A percentile compares a stretch with the other conserved stretches of the same genome.
phyloP scores from a whole-genome alignment of 2,797 vertebrate species.

The Geotrypetes seraphini region DNA sequence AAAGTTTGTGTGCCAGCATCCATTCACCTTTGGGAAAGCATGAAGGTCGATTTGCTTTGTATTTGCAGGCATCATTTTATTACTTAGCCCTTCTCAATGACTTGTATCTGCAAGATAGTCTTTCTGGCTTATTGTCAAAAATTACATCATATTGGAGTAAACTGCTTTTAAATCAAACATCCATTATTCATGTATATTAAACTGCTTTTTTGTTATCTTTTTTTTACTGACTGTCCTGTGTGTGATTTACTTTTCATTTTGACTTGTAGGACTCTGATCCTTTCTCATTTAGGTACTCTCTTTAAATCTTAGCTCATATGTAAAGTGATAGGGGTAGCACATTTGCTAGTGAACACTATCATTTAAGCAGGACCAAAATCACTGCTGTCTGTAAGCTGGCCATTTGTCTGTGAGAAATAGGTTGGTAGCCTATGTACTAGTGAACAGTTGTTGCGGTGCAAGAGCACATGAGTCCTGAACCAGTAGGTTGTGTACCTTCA shows the following conservation, averaged over 20 bases:
- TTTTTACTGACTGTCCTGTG: slow-evolving; percentile 44
- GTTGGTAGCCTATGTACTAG: too few relatives aligned
- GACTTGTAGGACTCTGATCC: slow-evolving; percentile 31
- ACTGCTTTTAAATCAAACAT: slow-evolving; percentile 70
- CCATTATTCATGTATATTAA: slow-evolving; percentile 72
- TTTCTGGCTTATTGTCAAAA: slow-evolving; percentile 80
- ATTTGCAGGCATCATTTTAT: slow-evolving; percentile 24
- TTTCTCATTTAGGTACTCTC: slow-evolving; percentile 29
- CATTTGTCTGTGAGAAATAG: too few relatives aligned
- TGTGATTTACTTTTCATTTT: slow-evolving; percentile 50
- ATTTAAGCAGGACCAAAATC: too few relatives aligned
- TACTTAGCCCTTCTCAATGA: slow-evolving; percentile 59
- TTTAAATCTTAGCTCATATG: slow-evolving; percentile 55
- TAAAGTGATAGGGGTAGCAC: slow-evolving; percentile 40
- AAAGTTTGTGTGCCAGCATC: slow-evolving; percentile 25
- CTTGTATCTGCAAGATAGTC: slow-evolving; percentile 73
- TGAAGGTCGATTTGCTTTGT: slow-evolving; percentile 47
- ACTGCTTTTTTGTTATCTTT: slow-evolving; percentile 48
- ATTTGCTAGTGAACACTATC: too few relatives aligned
- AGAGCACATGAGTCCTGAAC: too few relatives aligned
- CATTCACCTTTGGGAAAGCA: slow-evolving; percentile 51
- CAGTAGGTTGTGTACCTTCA: too few relatives aligned
- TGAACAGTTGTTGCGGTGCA: too few relatives aligned
- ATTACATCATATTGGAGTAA: slow-evolving; percentile 86
- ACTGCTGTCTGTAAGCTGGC: too few relatives aligned